These are phyloP conservation scores for Omphaloscelis lunosa DNA, from an alignment of 2,888 invertebrate genomes.

Conservation along the genomic window DNA sequence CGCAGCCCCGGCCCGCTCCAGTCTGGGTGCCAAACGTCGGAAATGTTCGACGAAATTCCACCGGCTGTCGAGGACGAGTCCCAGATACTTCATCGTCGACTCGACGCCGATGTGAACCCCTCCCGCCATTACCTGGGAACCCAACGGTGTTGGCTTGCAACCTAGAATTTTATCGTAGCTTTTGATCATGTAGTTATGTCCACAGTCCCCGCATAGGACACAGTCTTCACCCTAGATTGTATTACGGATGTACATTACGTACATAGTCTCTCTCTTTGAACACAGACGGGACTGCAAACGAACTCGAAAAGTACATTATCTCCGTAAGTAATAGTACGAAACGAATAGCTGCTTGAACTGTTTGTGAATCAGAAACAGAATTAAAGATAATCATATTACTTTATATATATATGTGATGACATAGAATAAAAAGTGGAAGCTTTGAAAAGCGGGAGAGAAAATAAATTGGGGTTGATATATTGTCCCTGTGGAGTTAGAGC, in stretches of 20 bases:
- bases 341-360: slow-evolving; percentile 27
- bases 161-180: slow-evolving; percentile 48
- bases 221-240: slow-evolving; percentile 26
- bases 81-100: no score
- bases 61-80: no score
- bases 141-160: no score
- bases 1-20: no score
- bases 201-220: slow-evolving; percentile 29
- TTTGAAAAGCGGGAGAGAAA: slow-evolving; percentile 81
- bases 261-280: slow-evolving; percentile 27
- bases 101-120: no score
- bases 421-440: slow-evolving; percentile 72
- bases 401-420: slow-evolving; percentile 50
- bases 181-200: slow-evolving; percentile 46
- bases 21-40: no score
- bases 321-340: slow-evolving; percentile 36
- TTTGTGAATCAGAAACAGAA: slow-evolving; percentile 40
- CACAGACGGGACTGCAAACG: slow-evolving; percentile 21
- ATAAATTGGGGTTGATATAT: slow-evolving; percentile 86
- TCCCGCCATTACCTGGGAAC: no score
- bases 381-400: slow-evolving; percentile 46
- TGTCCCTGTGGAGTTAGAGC: slow-evolving; percentile 76
- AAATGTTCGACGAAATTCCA: no score
- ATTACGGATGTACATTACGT: slow-evolving; percentile 36
- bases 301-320: slow-evolving; percentile 44